Percentiles rank a stretch among this genome's conserved stretches.
phyloP scores from a whole-genome alignment of 2,113 vertebrate species.

The Cervus canadensis region DNA sequence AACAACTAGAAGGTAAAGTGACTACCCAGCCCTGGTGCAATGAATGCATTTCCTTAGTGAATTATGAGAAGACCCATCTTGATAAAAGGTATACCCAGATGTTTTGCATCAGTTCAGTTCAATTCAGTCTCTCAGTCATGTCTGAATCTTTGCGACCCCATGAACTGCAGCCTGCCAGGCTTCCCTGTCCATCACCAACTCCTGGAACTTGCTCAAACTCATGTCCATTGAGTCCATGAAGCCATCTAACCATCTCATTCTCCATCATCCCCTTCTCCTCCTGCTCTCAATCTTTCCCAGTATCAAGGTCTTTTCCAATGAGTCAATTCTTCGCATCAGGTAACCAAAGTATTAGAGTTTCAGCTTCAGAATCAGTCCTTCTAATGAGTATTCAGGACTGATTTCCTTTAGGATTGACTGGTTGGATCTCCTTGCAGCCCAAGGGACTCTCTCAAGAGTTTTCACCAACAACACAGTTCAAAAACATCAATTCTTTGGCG shows the following conservation, averaged over 20 bases:
- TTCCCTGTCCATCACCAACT: neutral
- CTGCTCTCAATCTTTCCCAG: neutral
- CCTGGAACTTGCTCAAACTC: neutral
- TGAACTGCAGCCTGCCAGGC: neutral
- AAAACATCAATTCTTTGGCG: neutral
- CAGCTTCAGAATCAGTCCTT: neutral
- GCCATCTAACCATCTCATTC: neutral
- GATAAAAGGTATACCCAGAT: neutral
- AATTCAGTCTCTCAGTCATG: neutral
- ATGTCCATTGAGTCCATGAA: fast-evolving
- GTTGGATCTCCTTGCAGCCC: neutral
- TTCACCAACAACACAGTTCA: neutral
- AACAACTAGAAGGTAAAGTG: neutral
- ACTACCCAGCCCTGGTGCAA: neutral
- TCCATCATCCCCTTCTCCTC: neutral
- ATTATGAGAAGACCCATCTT: neutral
- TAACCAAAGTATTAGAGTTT: neutral
- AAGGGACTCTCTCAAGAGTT: neutral
- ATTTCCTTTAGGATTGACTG: neutral
- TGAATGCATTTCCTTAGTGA: neutral
- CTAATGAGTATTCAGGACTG: neutral
- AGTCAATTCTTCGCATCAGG: neutral
- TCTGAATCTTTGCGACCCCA: neutral
- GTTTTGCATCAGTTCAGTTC: neutral
- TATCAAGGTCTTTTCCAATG: neutral